Base-by-base conservation (phyloP, 2,888 invertebrate species). In the Drosophila kanekoi region DNA sequence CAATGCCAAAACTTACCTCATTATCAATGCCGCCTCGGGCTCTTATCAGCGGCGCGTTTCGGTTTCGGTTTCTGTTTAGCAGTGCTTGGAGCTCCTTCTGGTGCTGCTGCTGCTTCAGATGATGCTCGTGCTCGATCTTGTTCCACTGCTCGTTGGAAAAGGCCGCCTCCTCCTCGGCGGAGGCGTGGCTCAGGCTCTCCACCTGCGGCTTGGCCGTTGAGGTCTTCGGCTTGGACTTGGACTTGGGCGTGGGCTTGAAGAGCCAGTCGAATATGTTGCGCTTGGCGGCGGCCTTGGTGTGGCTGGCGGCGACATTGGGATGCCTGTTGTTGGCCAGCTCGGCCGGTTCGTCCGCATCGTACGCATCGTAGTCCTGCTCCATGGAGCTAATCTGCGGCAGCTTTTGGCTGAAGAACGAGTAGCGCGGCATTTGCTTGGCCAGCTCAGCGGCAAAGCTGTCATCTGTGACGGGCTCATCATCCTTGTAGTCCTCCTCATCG, bases 141-240 rank as follows among this genome's bases (percentile, higher is more conserved):
- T 92, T 82, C 92, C 92, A 79, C 81, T 92, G 75, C 70, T 93
- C 87, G 71, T 92, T 76, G 78, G 93, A 77, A 82, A 92, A 71
- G 71, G 90, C 68, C 70, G 91, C 72, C 49, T 91, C 70, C 72
- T 91, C 74, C 52, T 91, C 68, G 64, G 91, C 41, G 13, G 71
- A 68, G n/a, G 71, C 65, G n/a, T 61, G 23, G 23, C 5, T 4
- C 0, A 3, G 4, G 23, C 13, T 72, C 62, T n/a, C 11, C 2
- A 13, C 23, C 8, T 44, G 41, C 8, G 80, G 68, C 20, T 57
- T 67, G 11, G 52, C 72, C 0, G 63, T 64, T 1, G 61, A 61
- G 0, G 49, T 10, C 8, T 57, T 23, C 16, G 28, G 18, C 18
- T 23, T 23, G 23, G 62, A 60, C 47, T 73, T 81, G 49, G 35